phyloP scores from a whole-genome alignment of 1,140 invertebrate species.

The Papilio dardanus region DNA sequence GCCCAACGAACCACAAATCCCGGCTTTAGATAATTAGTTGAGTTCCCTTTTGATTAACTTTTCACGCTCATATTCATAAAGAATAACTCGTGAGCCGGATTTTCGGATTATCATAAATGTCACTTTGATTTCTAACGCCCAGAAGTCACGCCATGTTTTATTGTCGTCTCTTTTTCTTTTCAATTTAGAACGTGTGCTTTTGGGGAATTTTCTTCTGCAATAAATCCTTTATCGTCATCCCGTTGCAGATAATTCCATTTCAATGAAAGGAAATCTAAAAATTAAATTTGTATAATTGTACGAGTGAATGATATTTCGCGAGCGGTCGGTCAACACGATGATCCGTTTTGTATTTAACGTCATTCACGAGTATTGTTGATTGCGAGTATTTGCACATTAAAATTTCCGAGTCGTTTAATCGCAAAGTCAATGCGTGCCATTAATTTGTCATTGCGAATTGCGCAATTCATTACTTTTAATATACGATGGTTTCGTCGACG shows the following conservation, averaged over 20 bases:
- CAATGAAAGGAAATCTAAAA: neutral
- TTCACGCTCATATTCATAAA: conserved; percentile 23
- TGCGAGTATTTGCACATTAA: conserved; percentile 20
- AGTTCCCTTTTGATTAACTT: conserved; percentile 27
- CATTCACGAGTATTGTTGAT: conserved; percentile 19
- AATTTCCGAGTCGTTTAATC: conserved; percentile 25
- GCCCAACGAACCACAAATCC: conserved; percentile 19
- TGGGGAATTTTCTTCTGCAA: neutral
- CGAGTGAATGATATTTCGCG: neutral
- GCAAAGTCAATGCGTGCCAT: conserved; percentile 20
- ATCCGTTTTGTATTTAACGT: conserved; percentile 14
- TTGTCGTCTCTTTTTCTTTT: neutral
- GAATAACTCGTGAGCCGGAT: conserved; percentile 17
- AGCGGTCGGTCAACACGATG: neutral
- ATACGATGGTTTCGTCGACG: conserved; percentile 24
- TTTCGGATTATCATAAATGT: conserved; percentile 19
- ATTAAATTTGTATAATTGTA: neutral
- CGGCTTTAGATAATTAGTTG: conserved; percentile 23
- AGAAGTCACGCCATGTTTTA: neutral
- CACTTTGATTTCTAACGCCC: conserved; percentile 16
- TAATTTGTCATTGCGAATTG: conserved; percentile 25
- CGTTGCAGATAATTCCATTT: neutral
- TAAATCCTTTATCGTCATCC: neutral
- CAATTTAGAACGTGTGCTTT: neutral
- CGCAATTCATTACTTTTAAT: conserved; percentile 25